Evolutionary conservation across 2,113 vertebrate species (phyloP).

Genomic region (Plestiodon gilberti): DNA sequence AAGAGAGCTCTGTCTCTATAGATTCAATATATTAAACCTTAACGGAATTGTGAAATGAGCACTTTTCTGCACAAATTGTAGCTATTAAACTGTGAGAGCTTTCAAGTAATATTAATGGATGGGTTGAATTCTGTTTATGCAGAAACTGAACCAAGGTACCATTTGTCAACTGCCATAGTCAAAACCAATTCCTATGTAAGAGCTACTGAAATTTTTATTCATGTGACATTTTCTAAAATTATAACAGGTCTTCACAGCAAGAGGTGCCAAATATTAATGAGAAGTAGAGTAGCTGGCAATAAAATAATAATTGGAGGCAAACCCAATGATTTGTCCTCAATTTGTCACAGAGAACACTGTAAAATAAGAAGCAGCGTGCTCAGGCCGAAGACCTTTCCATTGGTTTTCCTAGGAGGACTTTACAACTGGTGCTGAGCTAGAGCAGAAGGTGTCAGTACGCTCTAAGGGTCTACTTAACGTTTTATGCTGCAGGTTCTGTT

Average conservation of each 20-base stretch:
- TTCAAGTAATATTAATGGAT: slow-evolving; percentile 33
- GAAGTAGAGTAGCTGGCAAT: slow-evolving; percentile 47
- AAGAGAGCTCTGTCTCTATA: not conserved
- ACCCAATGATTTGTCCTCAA: slow-evolving; percentile 44
- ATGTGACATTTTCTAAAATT: slow-evolving; percentile 58
- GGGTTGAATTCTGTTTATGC: slow-evolving; percentile 11
- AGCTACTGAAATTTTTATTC: slow-evolving; percentile 47
- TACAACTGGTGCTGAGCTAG: not conserved
- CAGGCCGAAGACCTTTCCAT: not conserved
- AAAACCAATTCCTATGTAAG: slow-evolving; percentile 41
- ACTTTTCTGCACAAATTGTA: slow-evolving; percentile 46
- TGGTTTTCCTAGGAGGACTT: not conserved
- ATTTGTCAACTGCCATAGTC: slow-evolving; percentile 47
- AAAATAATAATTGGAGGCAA: slow-evolving; percentile 57
- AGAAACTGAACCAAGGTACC: slow-evolving; percentile 5
- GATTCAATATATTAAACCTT: slow-evolving; percentile 25
- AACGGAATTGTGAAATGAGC: slow-evolving; percentile 2
- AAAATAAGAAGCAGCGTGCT: not conserved
- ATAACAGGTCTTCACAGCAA: slow-evolving; percentile 45
- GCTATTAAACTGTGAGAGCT: slow-evolving; percentile 34
- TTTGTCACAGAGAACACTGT: slow-evolving; percentile 31
- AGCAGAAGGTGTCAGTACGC: not conserved
- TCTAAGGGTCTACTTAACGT: too few species aligned
- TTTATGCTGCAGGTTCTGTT: too few species aligned
- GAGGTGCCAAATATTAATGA: slow-evolving; percentile 60